phyloP scores from a whole-genome alignment of 2,888 invertebrate genomes.

The Cosmia pyralina region DNA sequence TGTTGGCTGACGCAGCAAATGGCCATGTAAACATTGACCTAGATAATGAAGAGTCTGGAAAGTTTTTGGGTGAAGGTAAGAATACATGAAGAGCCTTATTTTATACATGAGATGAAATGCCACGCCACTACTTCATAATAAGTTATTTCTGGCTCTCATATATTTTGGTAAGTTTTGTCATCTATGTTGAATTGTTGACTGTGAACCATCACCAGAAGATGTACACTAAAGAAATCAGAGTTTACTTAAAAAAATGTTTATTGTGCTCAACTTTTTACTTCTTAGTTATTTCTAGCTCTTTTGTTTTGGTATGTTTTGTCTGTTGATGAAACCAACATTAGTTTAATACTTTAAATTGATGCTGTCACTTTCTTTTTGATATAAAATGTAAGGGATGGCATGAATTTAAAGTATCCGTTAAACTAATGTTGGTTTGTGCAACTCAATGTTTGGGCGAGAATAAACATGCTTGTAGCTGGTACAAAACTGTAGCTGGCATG shows the following conservation, averaged over 20 bases:
- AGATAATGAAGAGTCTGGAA: slow-evolving; percentile 82
- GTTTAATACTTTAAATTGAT: too few relatives aligned
- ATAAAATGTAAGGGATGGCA: too few relatives aligned
- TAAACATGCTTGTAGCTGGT: too few relatives aligned
- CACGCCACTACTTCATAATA: background rate
- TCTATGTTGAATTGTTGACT: background rate
- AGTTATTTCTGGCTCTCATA: slow-evolving; percentile 11
- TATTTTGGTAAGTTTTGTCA: background rate
- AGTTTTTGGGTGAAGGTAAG: slow-evolving; percentile 88
- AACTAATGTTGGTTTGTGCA: too few relatives aligned
- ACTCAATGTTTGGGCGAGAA: too few relatives aligned
- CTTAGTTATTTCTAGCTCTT: slow-evolving; percentile 10
- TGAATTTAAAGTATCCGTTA: too few relatives aligned
- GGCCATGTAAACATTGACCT: slow-evolving; percentile 83
- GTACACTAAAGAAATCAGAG: background rate
- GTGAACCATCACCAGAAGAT: accelerated
- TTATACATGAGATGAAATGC: too few relatives aligned
- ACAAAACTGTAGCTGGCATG: too few relatives aligned
- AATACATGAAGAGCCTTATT: background rate
- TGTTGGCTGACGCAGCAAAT: slow-evolving; percentile 79
- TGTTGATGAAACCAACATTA: too few relatives aligned
- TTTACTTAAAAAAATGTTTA: background rate
- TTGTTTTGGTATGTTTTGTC: background rate
- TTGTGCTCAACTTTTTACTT: background rate
- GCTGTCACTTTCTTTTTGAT: too few relatives aligned